These are phyloP conservation scores for Lepus timidus DNA, from an alignment of 2,113 vertebrate genomes.

Conservation along the genomic window DNA sequence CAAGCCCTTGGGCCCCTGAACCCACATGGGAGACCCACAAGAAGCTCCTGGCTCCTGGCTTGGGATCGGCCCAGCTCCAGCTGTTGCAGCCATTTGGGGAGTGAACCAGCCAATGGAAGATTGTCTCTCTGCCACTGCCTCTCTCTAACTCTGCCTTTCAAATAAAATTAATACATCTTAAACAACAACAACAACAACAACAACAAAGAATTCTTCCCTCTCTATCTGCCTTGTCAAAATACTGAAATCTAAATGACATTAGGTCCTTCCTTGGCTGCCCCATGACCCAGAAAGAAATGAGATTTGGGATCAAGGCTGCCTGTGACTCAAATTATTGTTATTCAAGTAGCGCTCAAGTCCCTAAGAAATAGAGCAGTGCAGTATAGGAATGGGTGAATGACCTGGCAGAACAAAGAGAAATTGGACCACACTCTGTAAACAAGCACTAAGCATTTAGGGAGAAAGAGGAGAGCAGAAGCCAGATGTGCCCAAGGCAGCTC, in stretches of 20 bases:
- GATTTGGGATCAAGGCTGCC: constrained; percentile 19
- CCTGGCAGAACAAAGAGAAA: constrained; percentile 67
- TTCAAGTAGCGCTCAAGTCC: not conserved
- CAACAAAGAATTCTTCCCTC: not conserved
- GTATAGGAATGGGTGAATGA: constrained; percentile 56
- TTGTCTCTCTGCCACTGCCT: too few species aligned
- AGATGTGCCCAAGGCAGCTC: not conserved
- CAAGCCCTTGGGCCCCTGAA: too few species aligned
- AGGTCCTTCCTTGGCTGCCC: constrained; percentile 13
- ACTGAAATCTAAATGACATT: constrained; percentile 28
- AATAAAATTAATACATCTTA: too few species aligned
- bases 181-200: too few species aligned
- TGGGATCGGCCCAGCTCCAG: too few species aligned
- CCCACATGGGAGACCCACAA: too few species aligned
- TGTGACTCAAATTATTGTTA: constrained; percentile 54
- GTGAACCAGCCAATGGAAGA: too few species aligned
- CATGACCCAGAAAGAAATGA: constrained; percentile 48
- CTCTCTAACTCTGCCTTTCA: too few species aligned
- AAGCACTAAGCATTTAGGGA: constrained; percentile 46
- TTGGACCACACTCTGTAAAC: constrained; percentile 41
- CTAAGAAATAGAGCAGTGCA: constrained; percentile 57
- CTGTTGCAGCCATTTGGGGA: too few species aligned
- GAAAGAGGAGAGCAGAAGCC: not conserved
- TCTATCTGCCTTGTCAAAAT: not conserved
- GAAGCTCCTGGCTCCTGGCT: too few species aligned